Base-by-base conservation (phyloP, 2,888 invertebrate genomes). In the Hoplodrina ambigua region DNA sequence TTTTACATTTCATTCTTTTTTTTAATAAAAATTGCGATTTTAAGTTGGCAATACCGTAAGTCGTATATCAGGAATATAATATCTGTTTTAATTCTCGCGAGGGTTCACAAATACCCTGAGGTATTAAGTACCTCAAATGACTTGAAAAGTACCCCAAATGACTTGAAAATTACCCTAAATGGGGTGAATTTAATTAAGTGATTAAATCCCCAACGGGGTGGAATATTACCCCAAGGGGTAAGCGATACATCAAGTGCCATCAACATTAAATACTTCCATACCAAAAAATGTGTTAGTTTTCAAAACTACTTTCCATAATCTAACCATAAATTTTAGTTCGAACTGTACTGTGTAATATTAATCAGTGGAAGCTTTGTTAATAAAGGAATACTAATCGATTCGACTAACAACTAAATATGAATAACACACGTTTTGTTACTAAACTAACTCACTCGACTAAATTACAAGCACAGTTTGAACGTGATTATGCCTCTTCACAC, bases 31-130 rank as follows among this genome's bases (percentile, higher is more conserved):
- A 55, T 63, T 59, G 65, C 59, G 13, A 44, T 59, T 61, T 69
- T 69, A 63, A 54, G 58, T 75, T 75, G 76, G 72, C 58, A 62
- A 53, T 62, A 81, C 57, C 77, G 60, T 62, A 63, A 63, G 46
- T 77, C 46, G 46, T 75, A 66, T 25, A 55, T 80, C 37, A 62
- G 25, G 74, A 71, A 64, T 72, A 74, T 55, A 57, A 46, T 58
- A 20, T 69, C 69, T 68, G 50, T 68, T 71, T 50, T 52, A 49
- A 25, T 20, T 37, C 67, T 54, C 46, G 25, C 44, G 0, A 15
- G 46, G 60, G 13, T 37, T 59, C 11, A 53, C 50, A 55, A 54
- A 20, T 61, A 49, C 50, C 17, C 53, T 4, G 17, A 50, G 58
- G 63, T 44, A 49, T 41, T 25, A 57, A 60, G 41, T 62, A 57